Conservation (phyloP, 2,888 invertebrate genomes). For the Noctua pronuba region DNA sequence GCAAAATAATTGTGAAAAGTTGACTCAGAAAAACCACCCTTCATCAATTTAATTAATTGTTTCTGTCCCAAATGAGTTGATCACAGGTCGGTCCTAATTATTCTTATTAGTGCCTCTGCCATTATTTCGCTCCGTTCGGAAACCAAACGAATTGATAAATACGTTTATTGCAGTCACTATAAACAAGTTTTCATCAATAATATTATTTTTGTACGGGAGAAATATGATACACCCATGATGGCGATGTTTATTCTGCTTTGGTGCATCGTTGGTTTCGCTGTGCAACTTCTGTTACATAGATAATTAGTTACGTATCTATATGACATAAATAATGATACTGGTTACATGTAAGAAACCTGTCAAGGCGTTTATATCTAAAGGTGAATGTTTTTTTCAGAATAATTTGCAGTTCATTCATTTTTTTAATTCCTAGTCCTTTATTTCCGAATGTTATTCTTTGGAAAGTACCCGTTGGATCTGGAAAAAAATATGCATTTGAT, state of each 20-base stretch:
- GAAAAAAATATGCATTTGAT: too few species aligned
- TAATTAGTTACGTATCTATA: not conserved
- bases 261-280: not conserved
- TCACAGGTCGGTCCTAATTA: not conserved
- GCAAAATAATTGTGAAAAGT: not conserved
- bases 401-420: too few species aligned
- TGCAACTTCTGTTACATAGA: not conserved
- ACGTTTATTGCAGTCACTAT: not conserved
- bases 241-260: not conserved
- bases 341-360: not conserved
- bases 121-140: not conserved
- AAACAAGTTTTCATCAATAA: not conserved
- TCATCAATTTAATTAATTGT: not conserved
- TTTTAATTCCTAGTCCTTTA: too few species aligned
- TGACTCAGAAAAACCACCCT: not conserved
- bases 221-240: not conserved
- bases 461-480: too few species aligned
- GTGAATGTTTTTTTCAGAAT: too few species aligned
- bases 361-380: not conserved
- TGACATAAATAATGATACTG: not conserved
- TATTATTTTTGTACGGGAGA: not conserved
- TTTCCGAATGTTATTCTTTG: too few species aligned
- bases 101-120: not conserved
- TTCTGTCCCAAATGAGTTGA: not conserved
- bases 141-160: not conserved